phyloP scores from a whole-genome alignment of 2,888 invertebrate genomes.

The Tachystola acroxantha region DNA sequence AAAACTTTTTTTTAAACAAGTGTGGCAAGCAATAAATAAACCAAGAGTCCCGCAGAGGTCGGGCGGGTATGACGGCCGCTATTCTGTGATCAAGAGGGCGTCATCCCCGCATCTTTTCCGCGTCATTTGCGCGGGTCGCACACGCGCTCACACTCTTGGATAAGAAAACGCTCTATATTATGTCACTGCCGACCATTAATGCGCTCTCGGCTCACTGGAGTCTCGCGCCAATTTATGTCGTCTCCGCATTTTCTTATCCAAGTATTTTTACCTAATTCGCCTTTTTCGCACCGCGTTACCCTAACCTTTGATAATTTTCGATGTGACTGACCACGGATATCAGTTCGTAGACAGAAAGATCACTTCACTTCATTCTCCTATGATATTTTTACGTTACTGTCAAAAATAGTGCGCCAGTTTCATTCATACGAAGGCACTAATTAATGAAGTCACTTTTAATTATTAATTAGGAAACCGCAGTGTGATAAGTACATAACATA shows the following conservation, averaged over 20 bases:
- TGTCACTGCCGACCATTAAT: slow-evolving; percentile 45
- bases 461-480: background rate
- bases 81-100: slow-evolving; percentile 52
- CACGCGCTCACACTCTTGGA: slow-evolving; percentile 33
- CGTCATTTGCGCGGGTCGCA: slow-evolving; percentile 58
- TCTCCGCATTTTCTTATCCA: slow-evolving; percentile 59
- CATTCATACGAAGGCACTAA: background rate
- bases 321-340: slow-evolving; percentile 4
- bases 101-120: slow-evolving; percentile 60
- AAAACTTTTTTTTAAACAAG: no score
- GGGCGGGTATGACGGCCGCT: slow-evolving; percentile 22
- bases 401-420: background rate
- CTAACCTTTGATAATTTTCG: slow-evolving; percentile 36
- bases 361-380: no score
- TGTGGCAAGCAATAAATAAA: slow-evolving; percentile 18
- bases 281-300: slow-evolving; percentile 56
- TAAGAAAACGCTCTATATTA: slow-evolving; percentile 33
- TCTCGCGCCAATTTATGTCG: slow-evolving; percentile 58
- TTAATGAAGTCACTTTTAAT: background rate
- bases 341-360: no score
- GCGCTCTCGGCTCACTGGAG: slow-evolving; percentile 54
- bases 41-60: slow-evolving; percentile 4
- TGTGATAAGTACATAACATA: no score
- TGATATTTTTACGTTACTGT: no score
- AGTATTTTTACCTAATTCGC: slow-evolving; percentile 57